Evolutionary conservation across 1,140 invertebrate species (phyloP).

Genomic region (Leptinotarsa lineolata): DNA sequence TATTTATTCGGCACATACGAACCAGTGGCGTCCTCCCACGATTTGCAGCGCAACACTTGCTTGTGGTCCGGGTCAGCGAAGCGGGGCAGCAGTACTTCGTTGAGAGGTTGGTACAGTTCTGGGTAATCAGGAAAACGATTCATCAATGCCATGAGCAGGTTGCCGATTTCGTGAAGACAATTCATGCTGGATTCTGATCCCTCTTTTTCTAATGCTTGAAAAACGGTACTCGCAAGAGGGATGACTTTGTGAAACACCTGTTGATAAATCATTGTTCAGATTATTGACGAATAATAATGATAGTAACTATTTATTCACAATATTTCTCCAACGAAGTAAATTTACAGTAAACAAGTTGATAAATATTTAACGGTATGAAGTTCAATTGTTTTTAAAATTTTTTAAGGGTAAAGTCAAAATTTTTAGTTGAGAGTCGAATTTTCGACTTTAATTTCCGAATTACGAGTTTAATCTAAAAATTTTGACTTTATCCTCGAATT

Average conservation of each 20-base stretch:
- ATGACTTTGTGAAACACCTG: constrained; percentile 59
- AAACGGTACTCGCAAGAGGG: constrained; percentile 50
- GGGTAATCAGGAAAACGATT: constrained; percentile 58
- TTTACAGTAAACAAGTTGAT: too few species aligned
- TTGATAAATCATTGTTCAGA: neutral
- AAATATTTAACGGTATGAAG: too few species aligned
- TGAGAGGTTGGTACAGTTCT: constrained; percentile 52
- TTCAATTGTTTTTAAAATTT: too few species aligned
- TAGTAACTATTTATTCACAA: too few species aligned
- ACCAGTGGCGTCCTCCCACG: constrained; percentile 39
- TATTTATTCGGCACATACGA: constrained; percentile 33
- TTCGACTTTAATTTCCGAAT: too few species aligned
- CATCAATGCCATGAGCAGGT: constrained; percentile 58
- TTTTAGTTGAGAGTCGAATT: too few species aligned
- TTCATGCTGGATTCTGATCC: constrained; percentile 52
- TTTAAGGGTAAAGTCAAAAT: too few species aligned
- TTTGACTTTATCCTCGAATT: too few species aligned
- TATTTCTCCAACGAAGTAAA: too few species aligned
- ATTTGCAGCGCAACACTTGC: constrained; percentile 39
- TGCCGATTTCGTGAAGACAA: constrained; percentile 59
- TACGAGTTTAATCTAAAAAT: too few species aligned
- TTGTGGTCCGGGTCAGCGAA: constrained; percentile 35
- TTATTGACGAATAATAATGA: too few species aligned
- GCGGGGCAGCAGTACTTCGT: constrained; percentile 42
- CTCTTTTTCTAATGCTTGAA: constrained; percentile 55